Conservation (phyloP, 2,888 invertebrate species). For the Stictocephala bisonia region DNA sequence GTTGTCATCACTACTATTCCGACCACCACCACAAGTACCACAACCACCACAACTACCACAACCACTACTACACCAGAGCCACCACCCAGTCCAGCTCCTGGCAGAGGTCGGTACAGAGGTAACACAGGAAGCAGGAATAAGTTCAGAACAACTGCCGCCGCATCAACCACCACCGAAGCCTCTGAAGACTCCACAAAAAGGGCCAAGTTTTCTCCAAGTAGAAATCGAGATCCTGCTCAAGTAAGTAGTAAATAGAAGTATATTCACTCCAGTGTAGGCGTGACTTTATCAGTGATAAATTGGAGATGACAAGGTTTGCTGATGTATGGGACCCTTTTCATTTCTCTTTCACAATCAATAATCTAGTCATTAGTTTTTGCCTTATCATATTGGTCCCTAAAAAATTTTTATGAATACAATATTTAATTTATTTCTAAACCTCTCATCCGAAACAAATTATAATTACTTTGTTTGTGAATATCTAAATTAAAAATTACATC, state of each 20-base stretch:
- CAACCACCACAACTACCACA: conserved; percentile 64
- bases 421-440: too few species aligned
- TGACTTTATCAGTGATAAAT: not conserved
- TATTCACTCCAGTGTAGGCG: not conserved
- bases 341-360: too few species aligned
- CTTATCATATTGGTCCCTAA: too few species aligned
- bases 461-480: too few species aligned
- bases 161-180: conserved; percentile 51
- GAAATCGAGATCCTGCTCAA: conserved; percentile 52
- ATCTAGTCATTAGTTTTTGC: too few species aligned
- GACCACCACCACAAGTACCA: conserved; percentile 66
- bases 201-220: conserved; percentile 61
- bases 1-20: conserved; percentile 64
- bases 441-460: too few species aligned
- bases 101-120: conserved; percentile 48
- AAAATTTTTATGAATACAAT: too few species aligned
- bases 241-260: conserved; percentile 45
- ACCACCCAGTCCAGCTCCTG: conserved; percentile 48
- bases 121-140: conserved; percentile 46
- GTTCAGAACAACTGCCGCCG: conserved; percentile 34
- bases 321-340: too few species aligned
- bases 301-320: too few species aligned
- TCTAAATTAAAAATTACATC: too few species aligned
- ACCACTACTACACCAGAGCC: conserved; percentile 58
- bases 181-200: conserved; percentile 64